phyloP scores from a whole-genome alignment of 2,113 vertebrate species.

The Microtus oregoni region DNA sequence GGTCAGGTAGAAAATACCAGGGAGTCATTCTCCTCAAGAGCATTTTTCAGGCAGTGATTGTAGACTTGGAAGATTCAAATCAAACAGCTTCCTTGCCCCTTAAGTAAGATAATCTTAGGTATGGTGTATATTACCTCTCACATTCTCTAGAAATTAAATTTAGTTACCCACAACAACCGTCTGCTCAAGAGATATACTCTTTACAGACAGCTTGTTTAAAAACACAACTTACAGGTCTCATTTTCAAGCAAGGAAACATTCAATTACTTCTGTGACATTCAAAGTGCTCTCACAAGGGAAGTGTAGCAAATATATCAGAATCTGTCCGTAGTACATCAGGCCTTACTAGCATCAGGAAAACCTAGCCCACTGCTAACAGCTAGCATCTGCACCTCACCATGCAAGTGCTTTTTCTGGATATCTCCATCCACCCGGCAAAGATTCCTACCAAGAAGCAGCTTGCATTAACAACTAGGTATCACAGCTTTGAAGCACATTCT shows the following conservation, averaged over 20 bases:
- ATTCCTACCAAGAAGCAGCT: neutral
- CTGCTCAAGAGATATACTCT: neutral
- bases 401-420: neutral
- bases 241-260: slow-evolving; percentile 41
- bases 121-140: slow-evolving; percentile 2
- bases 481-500: neutral
- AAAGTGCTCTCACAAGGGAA: neutral
- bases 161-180: neutral
- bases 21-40: neutral
- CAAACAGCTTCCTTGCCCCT: neutral
- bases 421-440: neutral
- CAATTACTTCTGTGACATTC: neutral
- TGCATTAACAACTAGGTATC: neutral
- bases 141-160: neutral
- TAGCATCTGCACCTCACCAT: neutral
- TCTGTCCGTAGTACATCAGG: neutral
- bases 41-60: slow-evolving; percentile 4
- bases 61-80: neutral
- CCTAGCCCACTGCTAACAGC: neutral
- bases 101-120: neutral
- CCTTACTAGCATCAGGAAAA: neutral
- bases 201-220: neutral
- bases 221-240: neutral
- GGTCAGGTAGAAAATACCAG: neutral
- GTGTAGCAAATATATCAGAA: neutral